A percentile compares a stretch with the other conserved stretches of the same genome.
These are phyloP conservation scores for Galemys pyrenaicus DNA, from an alignment of 2,113 vertebrate genomes.

Conservation along the genomic window DNA sequence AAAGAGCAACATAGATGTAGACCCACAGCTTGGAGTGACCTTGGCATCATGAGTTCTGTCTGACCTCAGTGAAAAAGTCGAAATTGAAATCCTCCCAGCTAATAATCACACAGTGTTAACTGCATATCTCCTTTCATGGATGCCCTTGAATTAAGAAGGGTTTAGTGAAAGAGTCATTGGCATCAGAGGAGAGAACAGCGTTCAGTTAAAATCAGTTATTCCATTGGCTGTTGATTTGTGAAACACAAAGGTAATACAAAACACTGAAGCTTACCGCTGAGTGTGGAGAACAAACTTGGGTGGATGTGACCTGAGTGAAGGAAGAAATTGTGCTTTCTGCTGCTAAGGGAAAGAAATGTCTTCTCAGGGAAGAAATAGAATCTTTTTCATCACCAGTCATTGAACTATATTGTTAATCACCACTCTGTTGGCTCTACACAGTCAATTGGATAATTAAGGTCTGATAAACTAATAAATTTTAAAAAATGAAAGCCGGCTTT, in stretches of 20 bases:
- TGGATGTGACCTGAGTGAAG: not conserved
- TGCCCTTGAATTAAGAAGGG: not conserved
- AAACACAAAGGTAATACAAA: not conserved
- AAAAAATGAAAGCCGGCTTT: not conserved
- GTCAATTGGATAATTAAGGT: not conserved
- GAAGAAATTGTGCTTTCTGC: not conserved
- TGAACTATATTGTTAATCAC: not conserved
- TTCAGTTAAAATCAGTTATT: constrained; percentile 7
- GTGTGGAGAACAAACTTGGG: not conserved
- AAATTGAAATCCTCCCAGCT: not conserved
- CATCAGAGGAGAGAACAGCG: not conserved
- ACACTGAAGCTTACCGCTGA: not conserved
- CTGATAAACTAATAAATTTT: constrained; percentile 11
- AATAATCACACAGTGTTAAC: not conserved
- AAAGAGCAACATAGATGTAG: not conserved
- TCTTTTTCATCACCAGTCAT: not conserved
- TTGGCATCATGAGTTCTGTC: not conserved
- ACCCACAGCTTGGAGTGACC: not conserved
- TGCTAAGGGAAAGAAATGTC: not conserved
- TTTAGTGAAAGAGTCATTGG: not conserved
- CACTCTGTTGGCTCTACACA: not conserved
- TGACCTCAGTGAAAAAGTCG: not conserved
- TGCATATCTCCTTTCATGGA: not conserved
- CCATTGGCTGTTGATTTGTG: not conserved
- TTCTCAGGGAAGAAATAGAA: not conserved